Conservation (phyloP, 1,140 invertebrate genomes). For the Caenorhabditis inopinata region DNA sequence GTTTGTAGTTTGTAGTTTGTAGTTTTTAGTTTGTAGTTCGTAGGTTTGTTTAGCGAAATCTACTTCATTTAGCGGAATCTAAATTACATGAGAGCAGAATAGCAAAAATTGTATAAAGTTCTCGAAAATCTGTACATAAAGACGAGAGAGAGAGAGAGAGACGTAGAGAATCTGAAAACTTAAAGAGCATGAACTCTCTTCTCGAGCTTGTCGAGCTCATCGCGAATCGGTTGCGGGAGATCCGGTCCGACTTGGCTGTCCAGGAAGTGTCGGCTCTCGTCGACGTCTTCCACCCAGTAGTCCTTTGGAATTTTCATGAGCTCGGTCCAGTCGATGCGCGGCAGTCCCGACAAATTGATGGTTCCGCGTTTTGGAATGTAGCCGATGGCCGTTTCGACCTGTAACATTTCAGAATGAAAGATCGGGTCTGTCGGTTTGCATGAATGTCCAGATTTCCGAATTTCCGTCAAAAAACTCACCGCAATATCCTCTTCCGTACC, state of each 20-base stretch:
- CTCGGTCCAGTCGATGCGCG: constrained; percentile 23
- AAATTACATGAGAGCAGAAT: too few relatives aligned
- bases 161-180: too few relatives aligned
- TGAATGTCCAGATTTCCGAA: too few relatives aligned
- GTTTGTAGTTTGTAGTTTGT: too few relatives aligned
- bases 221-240: constrained; percentile 5
- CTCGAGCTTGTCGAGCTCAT: constrained; percentile 21
- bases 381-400: constrained; percentile 26
- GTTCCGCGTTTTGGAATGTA: constrained; percentile 4
- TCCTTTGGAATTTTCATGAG: constrained; percentile 28
- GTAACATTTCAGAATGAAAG: too few relatives aligned
- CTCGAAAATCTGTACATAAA: too few relatives aligned
- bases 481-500: background rate
- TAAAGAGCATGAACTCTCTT: constrained; percentile 12
- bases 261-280: constrained; percentile 13
- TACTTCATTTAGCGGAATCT: too few relatives aligned
- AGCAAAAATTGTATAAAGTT: too few relatives aligned
- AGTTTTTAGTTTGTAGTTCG: too few relatives aligned
- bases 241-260: constrained; percentile 14
- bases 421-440: too few relatives aligned
- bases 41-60: too few relatives aligned
- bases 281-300: constrained; percentile 34
- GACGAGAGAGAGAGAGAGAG: too few relatives aligned
- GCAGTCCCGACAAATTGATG: constrained; percentile 31
- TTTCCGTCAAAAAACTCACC: background rate